A percentile compares a stretch with the other conserved stretches of the same genome.
Evolutionary conservation across 2,797 vertebrate species (phyloP).

Genomic region (Enteromius anoplus): DNA sequence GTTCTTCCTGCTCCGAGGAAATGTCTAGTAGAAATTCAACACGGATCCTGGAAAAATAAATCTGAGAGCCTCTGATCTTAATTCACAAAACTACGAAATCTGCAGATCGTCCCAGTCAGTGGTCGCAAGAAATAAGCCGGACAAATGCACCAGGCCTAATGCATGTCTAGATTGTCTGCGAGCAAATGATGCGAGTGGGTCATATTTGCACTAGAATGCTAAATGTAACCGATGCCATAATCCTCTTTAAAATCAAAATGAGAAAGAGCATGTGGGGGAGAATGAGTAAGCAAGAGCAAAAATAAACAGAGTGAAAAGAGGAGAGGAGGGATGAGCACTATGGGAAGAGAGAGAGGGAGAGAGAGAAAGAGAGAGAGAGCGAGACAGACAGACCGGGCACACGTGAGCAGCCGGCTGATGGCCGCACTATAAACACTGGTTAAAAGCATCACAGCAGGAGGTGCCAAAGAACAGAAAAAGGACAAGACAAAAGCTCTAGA

Average conservation of each 20-base stretch:
- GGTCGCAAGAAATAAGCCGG: slow-evolving; percentile 33
- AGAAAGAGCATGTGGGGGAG: slow-evolving; percentile 21
- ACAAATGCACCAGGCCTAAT: slow-evolving; percentile 37
- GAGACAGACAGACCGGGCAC: slow-evolving; percentile 27
- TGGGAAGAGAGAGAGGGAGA: slow-evolving; percentile 27
- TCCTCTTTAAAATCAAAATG: slow-evolving; percentile 50
- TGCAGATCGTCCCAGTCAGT: not conserved
- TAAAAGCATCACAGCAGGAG: slow-evolving; percentile 12
- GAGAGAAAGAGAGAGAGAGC: slow-evolving; percentile 28
- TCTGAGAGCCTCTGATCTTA: not conserved
- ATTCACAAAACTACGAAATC: slow-evolving; percentile 38
- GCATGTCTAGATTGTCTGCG: slow-evolving; percentile 29
- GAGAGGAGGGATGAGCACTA: slow-evolving; percentile 16
- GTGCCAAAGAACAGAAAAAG: slow-evolving; percentile 26
- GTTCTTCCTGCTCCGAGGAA: not conserved
- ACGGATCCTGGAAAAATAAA: not conserved
- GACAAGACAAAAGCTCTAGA: not conserved
- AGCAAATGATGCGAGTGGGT: slow-evolving; percentile 44
- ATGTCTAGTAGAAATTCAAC: slow-evolving; percentile 8
- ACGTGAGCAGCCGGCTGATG: slow-evolving; percentile 42
- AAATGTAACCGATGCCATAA: slow-evolving; percentile 48
- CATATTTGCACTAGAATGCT: slow-evolving; percentile 57
- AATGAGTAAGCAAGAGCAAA: slow-evolving; percentile 29
- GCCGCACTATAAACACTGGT: slow-evolving; percentile 29
- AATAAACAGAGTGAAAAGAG: slow-evolving; percentile 29